Percentiles rank a stretch among this genome's conserved stretches.
Conservation (phyloP, 23 tunicate genomes). For the Styela plicata region DNA sequence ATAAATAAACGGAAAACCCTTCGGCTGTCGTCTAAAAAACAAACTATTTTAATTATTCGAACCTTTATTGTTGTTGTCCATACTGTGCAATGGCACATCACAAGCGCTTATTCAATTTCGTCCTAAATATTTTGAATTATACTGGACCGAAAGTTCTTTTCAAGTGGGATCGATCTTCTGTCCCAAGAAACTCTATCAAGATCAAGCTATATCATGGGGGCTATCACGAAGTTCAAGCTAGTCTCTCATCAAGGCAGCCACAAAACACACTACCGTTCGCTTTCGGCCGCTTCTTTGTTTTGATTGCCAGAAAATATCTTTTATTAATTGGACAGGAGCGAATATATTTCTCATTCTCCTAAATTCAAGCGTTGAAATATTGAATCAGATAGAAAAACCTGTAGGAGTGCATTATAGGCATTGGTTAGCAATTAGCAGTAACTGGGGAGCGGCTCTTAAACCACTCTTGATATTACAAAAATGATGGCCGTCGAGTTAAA, state of each 20-base stretch:
- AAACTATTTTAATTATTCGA: no score
- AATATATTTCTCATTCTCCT: slow-evolving; percentile 42
- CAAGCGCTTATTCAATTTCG: slow-evolving; percentile 47
- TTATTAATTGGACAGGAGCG: slow-evolving; percentile 51
- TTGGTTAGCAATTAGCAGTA: no score
- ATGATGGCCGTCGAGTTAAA: no score
- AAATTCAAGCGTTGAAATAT: background rate
- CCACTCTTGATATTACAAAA: no score
- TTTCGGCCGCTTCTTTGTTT: background rate
- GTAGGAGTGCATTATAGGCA: no score
- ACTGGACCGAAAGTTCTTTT: slow-evolving; percentile 2
- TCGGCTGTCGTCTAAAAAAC: no score
- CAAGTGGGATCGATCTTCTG: slow-evolving; percentile 46
- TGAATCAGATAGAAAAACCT: no score
- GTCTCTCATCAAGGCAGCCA: no score
- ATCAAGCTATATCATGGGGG: slow-evolving; percentile 37
- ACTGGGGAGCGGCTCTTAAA: no score
- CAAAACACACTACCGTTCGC: slow-evolving; percentile 24
- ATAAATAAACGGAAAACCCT: no score
- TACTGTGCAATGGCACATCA: slow-evolving; percentile 36
- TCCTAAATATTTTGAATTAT: slow-evolving; percentile 28
- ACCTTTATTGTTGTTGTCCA: slow-evolving; percentile 23
- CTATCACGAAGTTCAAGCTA: no score
- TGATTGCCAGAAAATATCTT: slow-evolving; percentile 16
- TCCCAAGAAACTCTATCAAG: slow-evolving; percentile 62